phyloP scores from a whole-genome alignment of 2,888 invertebrate genomes.

The Drosophila ustulata region DNA sequence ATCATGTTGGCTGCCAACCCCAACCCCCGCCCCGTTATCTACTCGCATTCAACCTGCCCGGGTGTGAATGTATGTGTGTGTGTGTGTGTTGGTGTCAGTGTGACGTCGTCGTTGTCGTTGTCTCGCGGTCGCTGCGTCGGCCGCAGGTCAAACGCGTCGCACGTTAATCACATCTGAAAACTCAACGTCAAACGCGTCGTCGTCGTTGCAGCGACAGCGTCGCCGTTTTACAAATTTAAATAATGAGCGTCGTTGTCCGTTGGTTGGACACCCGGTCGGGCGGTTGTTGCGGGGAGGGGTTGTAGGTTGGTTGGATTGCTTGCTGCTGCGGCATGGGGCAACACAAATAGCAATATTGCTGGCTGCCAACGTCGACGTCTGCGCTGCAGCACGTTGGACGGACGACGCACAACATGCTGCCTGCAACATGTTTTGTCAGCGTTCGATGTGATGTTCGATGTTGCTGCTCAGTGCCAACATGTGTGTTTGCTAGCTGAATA shows the following conservation, averaged over 20 bases:
- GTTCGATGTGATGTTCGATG: slow-evolving; percentile 27
- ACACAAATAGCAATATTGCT: slow-evolving; percentile 16
- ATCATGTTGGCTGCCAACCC: not conserved
- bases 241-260: slow-evolving; percentile 27
- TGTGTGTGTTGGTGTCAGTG: slow-evolving; percentile 1
- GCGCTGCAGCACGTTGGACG: slow-evolving; percentile 10
- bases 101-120: slow-evolving; percentile 1
- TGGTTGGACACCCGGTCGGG: not conserved
- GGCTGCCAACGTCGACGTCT: slow-evolving; percentile 17
- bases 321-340: slow-evolving; percentile 1
- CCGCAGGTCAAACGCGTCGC: slow-evolving; percentile 70
- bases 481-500: slow-evolving; percentile 11
- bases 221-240: slow-evolving; percentile 42
- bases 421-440: slow-evolving; percentile 31
- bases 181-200: slow-evolving; percentile 34
- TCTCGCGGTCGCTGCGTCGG: slow-evolving; percentile 20
- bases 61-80: not conserved
- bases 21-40: not conserved
- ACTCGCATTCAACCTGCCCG: slow-evolving; percentile 12
- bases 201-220: slow-evolving; percentile 21
- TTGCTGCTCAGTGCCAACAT: slow-evolving; percentile 37
- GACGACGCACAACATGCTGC: slow-evolving; percentile 23
- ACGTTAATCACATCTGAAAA: slow-evolving; percentile 62
- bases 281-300: not conserved
- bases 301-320: not conserved